Percentiles rank a stretch among this genome's conserved stretches.
phyloP scores from a whole-genome alignment of 1,140 invertebrate species.

The Arion vulgaris region DNA sequence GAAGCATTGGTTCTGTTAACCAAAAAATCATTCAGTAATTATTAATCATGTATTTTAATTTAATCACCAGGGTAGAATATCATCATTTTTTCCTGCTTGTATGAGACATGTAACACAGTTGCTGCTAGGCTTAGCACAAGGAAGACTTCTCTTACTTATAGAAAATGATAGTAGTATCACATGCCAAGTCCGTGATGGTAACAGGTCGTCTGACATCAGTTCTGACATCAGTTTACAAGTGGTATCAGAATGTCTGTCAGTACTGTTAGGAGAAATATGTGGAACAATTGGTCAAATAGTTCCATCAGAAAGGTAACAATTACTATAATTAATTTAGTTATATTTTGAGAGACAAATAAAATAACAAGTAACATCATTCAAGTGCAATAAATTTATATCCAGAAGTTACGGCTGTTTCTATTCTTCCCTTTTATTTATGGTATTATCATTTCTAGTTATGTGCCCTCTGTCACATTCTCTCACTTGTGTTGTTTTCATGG shows the following conservation, averaged over 20 bases:
- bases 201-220: not conserved
- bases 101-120: slow-evolving; percentile 8
- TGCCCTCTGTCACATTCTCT: no score
- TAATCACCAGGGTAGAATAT: not conserved
- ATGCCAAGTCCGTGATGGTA: no score
- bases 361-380: no score
- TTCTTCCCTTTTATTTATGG: no score
- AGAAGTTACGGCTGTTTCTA: no score
- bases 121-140: slow-evolving; percentile 4
- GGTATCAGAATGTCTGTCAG: not conserved
- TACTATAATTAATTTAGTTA: not conserved
- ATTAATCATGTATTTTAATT: not conserved
- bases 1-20: no score
- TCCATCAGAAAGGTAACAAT: slow-evolving; percentile 7
- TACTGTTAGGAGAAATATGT: not conserved
- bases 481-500: no score
- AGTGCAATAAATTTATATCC: no score
- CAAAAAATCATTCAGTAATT: not conserved
- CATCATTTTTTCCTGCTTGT: not conserved
- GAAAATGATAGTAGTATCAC: not conserved
- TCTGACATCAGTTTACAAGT: not conserved
- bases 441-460: no score
- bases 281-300: not conserved
- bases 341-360: no score
- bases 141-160: slow-evolving; percentile 1